Evolutionary conservation across 2,113 vertebrate species (phyloP).

Genomic region (Charadrius vociferus): DNA sequence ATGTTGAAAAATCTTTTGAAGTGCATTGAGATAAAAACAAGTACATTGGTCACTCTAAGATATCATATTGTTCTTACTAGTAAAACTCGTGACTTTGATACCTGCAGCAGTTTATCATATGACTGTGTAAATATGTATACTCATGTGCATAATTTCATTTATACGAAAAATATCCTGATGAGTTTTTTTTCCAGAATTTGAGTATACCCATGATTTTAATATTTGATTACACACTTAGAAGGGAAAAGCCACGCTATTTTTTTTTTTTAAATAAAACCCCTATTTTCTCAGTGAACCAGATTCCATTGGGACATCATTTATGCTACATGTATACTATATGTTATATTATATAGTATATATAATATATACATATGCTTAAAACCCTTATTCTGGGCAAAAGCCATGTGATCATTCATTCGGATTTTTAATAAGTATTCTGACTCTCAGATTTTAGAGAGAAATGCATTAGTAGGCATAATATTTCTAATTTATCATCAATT

Average conservation of each 20-base stretch:
- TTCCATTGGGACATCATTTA: neutral
- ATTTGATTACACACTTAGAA: neutral
- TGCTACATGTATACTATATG: neutral
- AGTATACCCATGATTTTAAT: neutral
- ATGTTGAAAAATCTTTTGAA: neutral
- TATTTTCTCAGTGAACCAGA: neutral
- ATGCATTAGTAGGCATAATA: neutral
- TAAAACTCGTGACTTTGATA: neutral
- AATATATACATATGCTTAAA: neutral
- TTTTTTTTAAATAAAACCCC: neutral
- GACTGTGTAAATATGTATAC: neutral
- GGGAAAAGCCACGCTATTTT: accelerated
- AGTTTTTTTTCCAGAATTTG: neutral
- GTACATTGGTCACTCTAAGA: neutral
- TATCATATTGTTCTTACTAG: neutral
- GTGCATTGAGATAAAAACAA: neutral
- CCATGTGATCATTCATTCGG: neutral
- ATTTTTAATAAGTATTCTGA: neutral
- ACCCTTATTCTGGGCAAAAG: neutral
- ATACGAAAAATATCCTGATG: neutral
- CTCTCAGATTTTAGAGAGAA: neutral
- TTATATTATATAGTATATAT: neutral
- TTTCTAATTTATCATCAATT: conserved; percentile 34
- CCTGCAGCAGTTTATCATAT: neutral
- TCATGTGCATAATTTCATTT: neutral